Evolutionary conservation across 2,888 invertebrate species (phyloP).

Genomic region (Polyommatus iphigenia): DNA sequence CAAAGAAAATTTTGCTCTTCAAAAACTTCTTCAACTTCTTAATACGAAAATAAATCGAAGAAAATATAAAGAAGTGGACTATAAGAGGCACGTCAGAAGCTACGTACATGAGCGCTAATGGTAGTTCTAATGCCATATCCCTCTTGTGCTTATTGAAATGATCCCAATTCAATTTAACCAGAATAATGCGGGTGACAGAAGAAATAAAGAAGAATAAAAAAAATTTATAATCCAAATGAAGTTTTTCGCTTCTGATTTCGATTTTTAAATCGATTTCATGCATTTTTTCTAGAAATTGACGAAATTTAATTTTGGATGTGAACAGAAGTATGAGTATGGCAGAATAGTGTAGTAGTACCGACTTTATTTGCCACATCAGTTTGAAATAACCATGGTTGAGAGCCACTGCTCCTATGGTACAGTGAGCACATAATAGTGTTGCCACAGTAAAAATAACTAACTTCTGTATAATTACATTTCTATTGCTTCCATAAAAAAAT

Average conservation of each 20-base stretch:
- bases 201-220: background rate
- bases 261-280: constrained; percentile 26
- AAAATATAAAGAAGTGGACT: constrained; percentile 22
- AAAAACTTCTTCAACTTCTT: constrained; percentile 22
- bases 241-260: background rate
- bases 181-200: background rate
- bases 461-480: background rate
- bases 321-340: constrained; percentile 7
- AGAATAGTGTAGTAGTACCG: constrained; percentile 24
- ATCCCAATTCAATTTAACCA: background rate
- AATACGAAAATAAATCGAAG: constrained; percentile 25
- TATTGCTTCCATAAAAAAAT: background rate
- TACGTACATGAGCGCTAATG: background rate
- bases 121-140: background rate
- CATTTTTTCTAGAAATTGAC: constrained; percentile 21
- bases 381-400: background rate
- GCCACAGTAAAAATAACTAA: background rate
- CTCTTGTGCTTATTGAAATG: background rate
- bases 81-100: constrained; percentile 22
- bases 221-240: constrained; percentile 21
- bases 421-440: background rate
- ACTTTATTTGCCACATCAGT: background rate
- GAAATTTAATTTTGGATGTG: background rate
- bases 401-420: background rate
- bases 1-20: constrained; percentile 23